Evolutionary conservation across 2,888 invertebrate species (phyloP), one percentile per base, ranked within the genome.

Genomic region (Itoplectis maculator): DNA sequence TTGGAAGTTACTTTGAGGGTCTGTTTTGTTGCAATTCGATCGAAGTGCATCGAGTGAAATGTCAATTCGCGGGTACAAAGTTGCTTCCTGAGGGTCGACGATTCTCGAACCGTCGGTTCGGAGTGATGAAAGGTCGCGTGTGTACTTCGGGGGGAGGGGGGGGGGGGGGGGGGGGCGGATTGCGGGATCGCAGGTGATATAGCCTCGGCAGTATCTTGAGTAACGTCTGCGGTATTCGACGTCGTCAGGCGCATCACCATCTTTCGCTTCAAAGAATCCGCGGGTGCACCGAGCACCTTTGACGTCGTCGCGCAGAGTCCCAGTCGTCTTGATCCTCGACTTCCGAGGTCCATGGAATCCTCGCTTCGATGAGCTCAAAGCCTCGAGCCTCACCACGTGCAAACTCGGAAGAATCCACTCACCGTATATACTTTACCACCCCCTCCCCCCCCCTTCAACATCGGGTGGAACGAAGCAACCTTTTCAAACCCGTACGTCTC

Each of bases 261-360:
- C n/a, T 82, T 82, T 74, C 74, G 69, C 81, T 70, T 82, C 78
- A 69, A 74, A 82, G 81, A 74, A 74, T 77, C 45, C 42, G 18
- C 73, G 20, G 49, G 40, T 73, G 72, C 63, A 75, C 0, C 51
- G 51, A 15, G 8, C 20, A 13, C 74, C 81, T 82, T 82, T 82
- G 81, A 82, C 78, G 78, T 63, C 40, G 20, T 54, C 40, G 20
- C 37, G 29, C 29, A 5, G n/a, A 20, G 51, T 65, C 23, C 51
- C 40, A 37, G 69, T 54, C 54, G 54, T 70, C 66, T 74, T 78
- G 73, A 63, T 78, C 68, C 73, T 69, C 54, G 81, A 69, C 77
- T 77, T 66, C 68, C 77, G 65, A 47, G 47, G 66, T 54, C 77
- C 77, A 61, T 15, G 77, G 81, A 77, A 81, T 77, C 77, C n/a